These are phyloP conservation scores for Drosophila anceps DNA, from an alignment of 2,888 invertebrate species.

Conservation along the genomic window DNA sequence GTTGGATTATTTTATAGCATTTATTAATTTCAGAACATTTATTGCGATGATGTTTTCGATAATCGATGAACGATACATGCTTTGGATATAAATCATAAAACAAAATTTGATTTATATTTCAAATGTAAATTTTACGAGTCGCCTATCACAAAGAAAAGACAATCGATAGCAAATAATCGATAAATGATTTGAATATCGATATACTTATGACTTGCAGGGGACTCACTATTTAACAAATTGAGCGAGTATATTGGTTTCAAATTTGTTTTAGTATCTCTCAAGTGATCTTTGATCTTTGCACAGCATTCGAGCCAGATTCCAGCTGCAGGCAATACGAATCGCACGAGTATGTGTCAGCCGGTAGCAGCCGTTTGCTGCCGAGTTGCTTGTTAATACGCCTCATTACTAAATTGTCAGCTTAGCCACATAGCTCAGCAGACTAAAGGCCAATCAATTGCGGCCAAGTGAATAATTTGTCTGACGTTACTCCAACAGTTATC, in stretches of 20 bases:
- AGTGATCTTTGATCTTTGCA: no score
- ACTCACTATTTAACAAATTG: no score
- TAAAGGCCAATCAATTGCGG: slow-evolving; percentile 23
- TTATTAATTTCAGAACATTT: background rate
- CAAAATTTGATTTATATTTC: background rate
- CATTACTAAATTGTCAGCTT: slow-evolving; percentile 56
- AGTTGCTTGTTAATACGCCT: slow-evolving; percentile 25
- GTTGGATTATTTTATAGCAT: background rate
- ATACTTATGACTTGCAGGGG: no score
- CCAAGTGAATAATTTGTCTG: slow-evolving; percentile 19
- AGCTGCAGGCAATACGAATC: no score
- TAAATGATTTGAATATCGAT: background rate
- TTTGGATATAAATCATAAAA: no score
- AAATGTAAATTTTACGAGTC: background rate
- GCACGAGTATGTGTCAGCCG: background rate
- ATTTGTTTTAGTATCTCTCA: no score
- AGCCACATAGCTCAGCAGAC: slow-evolving; percentile 13
- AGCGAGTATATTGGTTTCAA: no score
- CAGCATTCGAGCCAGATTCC: no score
- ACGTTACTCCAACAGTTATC: slow-evolving; percentile 14
- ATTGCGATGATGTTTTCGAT: no score
- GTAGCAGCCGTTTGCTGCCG: background rate
- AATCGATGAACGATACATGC: no score
- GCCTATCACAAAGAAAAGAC: background rate
- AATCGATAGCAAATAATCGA: background rate